phyloP scores from a whole-genome alignment of 2,888 invertebrate genomes.

The Brachypalpus laphriformis region DNA sequence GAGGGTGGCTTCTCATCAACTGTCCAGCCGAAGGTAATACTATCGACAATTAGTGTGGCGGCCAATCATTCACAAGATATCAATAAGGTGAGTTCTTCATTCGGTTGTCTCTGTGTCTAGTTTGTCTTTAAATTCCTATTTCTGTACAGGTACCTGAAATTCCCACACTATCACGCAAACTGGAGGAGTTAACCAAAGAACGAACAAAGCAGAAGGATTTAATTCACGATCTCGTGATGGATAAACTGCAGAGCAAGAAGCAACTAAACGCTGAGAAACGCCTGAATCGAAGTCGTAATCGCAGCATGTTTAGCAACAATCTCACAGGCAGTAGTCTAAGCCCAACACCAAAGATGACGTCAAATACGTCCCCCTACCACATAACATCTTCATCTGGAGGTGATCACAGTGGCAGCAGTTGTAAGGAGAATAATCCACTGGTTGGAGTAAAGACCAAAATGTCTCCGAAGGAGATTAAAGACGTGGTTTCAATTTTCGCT shows the following conservation, averaged over 20 bases:
- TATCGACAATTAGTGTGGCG: conserved; percentile 49
- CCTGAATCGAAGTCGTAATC: conserved; percentile 85
- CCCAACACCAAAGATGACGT: conserved; percentile 80
- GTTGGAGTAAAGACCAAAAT: conserved; percentile 75
- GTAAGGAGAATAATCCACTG: conserved; percentile 76
- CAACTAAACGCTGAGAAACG: conserved; percentile 86
- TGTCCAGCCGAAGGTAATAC: conserved; percentile 54
- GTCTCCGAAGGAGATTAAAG: conserved; percentile 75
- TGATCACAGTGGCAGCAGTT: conserved; percentile 69
- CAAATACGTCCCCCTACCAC: conserved; percentile 81
- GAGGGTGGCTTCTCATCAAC: conserved; percentile 46
- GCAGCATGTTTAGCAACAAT: conserved; percentile 80
- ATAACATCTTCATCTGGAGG: conserved; percentile 75
- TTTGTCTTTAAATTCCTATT: conserved; percentile 38
- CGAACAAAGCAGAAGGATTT: conserved; percentile 92
- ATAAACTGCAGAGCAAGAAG: conserved; percentile 88
- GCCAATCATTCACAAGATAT: conserved; percentile 50
- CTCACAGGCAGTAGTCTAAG: conserved; percentile 78
- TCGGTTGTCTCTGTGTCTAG: conserved; percentile 49
- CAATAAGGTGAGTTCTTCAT: conserved; percentile 49
- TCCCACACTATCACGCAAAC: conserved; percentile 86
- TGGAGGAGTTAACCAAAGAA: conserved; percentile 91
- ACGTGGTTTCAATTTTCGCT: conserved; percentile 76
- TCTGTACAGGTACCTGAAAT: conserved; percentile 80
- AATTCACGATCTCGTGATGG: conserved; percentile 92